phyloP scores from a whole-genome alignment of 2,113 vertebrate species.

The Beaufortia kweichowensis region DNA sequence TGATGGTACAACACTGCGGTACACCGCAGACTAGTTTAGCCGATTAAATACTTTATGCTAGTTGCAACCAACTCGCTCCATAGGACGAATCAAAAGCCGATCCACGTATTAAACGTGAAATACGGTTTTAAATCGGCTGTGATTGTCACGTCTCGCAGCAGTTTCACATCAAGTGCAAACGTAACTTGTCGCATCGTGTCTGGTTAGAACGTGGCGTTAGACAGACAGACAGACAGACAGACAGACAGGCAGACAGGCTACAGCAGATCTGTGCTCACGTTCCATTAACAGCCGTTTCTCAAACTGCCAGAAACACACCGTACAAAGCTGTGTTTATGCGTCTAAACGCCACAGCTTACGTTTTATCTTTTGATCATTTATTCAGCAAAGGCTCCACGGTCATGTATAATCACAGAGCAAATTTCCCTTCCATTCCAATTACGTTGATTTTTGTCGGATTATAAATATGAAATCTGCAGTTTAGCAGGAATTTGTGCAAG shows the following conservation, averaged over 20 bases:
- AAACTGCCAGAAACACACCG: neutral
- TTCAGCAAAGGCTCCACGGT: constrained; percentile 2
- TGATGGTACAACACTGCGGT: neutral
- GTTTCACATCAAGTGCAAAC: neutral
- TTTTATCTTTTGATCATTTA: constrained; percentile 25
- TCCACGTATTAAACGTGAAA: too few species aligned
- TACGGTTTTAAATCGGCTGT: too few species aligned
- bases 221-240: too few species aligned
- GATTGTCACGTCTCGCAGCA: too few species aligned
- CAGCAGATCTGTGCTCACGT: neutral
- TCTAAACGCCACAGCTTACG: neutral
- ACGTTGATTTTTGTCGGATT: neutral
- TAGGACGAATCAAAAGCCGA: too few species aligned
- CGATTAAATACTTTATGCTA: neutral
- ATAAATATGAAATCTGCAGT: neutral
- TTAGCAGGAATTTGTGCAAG: neutral
- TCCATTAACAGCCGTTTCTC: constrained; percentile 24
- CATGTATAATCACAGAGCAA: neutral
- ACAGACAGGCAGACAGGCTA: too few species aligned
- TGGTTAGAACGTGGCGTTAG: neutral
- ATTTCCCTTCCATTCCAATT: neutral
- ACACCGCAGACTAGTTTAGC: neutral
- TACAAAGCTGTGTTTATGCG: neutral
- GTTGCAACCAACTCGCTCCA: neutral
- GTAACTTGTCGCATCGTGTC: too few species aligned